These are phyloP conservation scores for Orgyia antiqua DNA, from an alignment of 2,888 invertebrate species.

Conservation along the genomic window DNA sequence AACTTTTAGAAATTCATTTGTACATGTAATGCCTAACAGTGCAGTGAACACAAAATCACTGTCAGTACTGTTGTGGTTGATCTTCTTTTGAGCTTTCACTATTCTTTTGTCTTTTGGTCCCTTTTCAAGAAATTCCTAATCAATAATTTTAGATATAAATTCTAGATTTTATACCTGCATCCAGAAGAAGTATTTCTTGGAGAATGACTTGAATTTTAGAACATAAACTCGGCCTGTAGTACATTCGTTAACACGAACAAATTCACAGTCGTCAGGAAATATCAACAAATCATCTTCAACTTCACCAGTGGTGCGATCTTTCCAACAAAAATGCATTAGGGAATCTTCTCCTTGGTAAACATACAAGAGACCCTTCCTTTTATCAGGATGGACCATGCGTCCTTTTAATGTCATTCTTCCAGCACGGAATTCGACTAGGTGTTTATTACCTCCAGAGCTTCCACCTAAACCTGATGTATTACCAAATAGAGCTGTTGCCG, in stretches of 20 bases:
- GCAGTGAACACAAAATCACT: no score
- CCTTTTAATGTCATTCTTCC: conserved; percentile 97
- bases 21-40: no score
- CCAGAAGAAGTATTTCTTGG: conserved; percentile 98
- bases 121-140: no score
- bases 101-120: no score
- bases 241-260: conserved; percentile 95
- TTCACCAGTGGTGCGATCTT: conserved; percentile 94
- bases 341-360: conserved; percentile 98
- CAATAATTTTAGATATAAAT: not conserved
- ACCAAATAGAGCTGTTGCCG: conserved; percentile 86
- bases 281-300: conserved; percentile 99
- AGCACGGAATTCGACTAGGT: conserved; percentile 96
- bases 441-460: conserved; percentile 89
- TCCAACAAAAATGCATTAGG: conserved; percentile 99
- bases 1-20: no score
- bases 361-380: conserved; percentile 95
- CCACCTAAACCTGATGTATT: conserved; percentile 86
- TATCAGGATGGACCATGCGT: conserved; percentile 95
- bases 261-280: conserved; percentile 99
- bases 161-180: conserved; percentile 93
- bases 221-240: conserved; percentile 97
- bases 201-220: conserved; percentile 96
- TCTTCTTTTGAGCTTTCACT: no score
- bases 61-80: no score